Evolutionary conservation across 2,797 vertebrate genomes (phyloP), one percentile per base, ranked within the genome.

Genomic region (Sebastes oblongus): DNA sequence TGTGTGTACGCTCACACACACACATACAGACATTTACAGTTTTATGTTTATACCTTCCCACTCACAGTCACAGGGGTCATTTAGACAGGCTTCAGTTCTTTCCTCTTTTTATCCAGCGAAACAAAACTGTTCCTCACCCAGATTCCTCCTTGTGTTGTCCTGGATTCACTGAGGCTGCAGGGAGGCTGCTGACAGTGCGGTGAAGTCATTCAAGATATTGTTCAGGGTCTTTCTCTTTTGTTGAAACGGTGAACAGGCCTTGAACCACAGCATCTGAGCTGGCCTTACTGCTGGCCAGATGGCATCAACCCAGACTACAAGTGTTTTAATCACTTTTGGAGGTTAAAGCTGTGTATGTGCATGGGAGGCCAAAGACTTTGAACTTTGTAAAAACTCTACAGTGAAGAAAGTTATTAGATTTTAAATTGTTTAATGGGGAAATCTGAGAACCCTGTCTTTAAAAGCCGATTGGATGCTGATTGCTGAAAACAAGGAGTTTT

Each of bases 81-180:
- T 81, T 67, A 66, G 46, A 87, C 62, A 29, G 56, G 52, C 36
- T 76, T 59, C 39, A 16, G 14, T 42, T 42, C 25, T 78, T 67
- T 66, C 42, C 52, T 70, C 55, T 71, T 88, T 79, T 80, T 55
- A 78, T 75, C 7, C 25, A 70, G n/a, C 16, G 1, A 72, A 81
- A 55, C 58, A n/a, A 54, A 18, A 58, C 29, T 32, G 42, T 50
- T 50, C 66, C 52, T 71, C 59, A 50, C 3, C 22, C 59, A 75
- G 36, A 74, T 66, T 52, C 36, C 52, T 75, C 42, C 16, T 42
- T 32, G 34, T 66, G 65, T 80, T 74, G 58, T 60, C 56, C 14
- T 27, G n/a, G 27, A 39, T 66, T 75, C 58, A 71, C 32, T 34
- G 61, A 78, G 58, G 55, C 65, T 62, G 10, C 36, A 20, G 12